phyloP scores from a whole-genome alignment of 2,888 invertebrate species.

The Harpalus rubripes region DNA sequence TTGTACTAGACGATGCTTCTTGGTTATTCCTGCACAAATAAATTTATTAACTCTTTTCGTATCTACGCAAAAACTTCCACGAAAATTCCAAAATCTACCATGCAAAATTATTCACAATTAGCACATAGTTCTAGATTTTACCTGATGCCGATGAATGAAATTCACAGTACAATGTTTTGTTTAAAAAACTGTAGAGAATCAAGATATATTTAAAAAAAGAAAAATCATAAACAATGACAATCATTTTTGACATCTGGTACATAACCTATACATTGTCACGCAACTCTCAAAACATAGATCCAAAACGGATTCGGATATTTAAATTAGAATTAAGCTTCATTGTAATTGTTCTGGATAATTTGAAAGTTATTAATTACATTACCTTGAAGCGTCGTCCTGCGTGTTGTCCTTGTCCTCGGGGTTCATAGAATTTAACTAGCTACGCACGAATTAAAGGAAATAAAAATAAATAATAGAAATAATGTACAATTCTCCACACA shows the following conservation, averaged over 20 bases:
- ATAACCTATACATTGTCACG: conserved; percentile 73
- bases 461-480: conserved; percentile 68
- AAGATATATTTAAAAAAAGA: conserved; percentile 50
- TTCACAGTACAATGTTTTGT: conserved; percentile 7
- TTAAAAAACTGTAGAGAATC: conserved; percentile 17
- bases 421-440: conserved; percentile 77
- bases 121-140: conserved; percentile 30
- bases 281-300: conserved; percentile 59
- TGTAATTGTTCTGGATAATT: conserved; percentile 21
- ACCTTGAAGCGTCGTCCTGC: conserved; percentile 80
- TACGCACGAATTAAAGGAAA: conserved; percentile 68
- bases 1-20: conserved; percentile 76
- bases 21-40: conserved; percentile 74
- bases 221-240: conserved; percentile 73
- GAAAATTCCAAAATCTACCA: conserved; percentile 24
- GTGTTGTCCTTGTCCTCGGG: conserved; percentile 76
- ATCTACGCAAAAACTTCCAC: conserved; percentile 25
- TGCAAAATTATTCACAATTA: conserved; percentile 36
- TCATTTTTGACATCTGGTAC: conserved; percentile 74
- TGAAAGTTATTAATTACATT: conserved; percentile 69
- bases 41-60: conserved; percentile 58
- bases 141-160: conserved; percentile 38
- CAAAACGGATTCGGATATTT: conserved; percentile 41
- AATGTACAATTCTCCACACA: conserved; percentile 55
- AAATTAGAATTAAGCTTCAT: conserved; percentile 42